Evolutionary conservation across 2,113 vertebrate species (phyloP), one percentile per base, ranked within the genome.

Genomic region (Mionectes macconnelli): DNA sequence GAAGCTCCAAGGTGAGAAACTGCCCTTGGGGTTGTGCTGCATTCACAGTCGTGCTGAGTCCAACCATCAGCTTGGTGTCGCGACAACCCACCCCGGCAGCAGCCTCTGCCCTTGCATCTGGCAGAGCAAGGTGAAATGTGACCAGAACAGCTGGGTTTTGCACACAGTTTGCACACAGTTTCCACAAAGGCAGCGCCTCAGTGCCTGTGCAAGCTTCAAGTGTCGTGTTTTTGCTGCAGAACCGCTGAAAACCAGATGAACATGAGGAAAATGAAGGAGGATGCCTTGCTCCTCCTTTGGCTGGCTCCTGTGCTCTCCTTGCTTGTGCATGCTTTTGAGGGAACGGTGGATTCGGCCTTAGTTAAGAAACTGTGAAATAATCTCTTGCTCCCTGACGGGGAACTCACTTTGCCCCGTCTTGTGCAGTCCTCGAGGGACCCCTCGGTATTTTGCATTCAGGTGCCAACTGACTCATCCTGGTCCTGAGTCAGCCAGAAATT

Each of bases 1-100:
- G 40, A 40, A 44, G 49, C 13, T 60, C 44, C 35, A 14, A 96
- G 96, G 96, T 97, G 80, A 96, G 96, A 50, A 59, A 4, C 37
- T 40, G 52, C 7, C 0, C 14, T 49, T 14, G n/a, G 44, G 57
- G 19, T 44, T 21, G 1, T 1, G 3, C 50, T 57, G 9, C 19
- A 20, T 5, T 73, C 44, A 24, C 19, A 14, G 37, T 45, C 35
- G 2, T 0, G 13, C 39, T 53, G 50, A 31, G 35, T 21, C 28
- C 45, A 60, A 31, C 59, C 30, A 27, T 24, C 85, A 47, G n/a
- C 31, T 80, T 10, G 33, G 56, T 25, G 45, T 60, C 63, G 33
- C 55, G 39, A 5, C 3, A 35, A 68, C 13, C 39, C 45, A 15
- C 44, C 28, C 2, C 52, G 73, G 30, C 49, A 64, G 57, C 64